Evolutionary conservation across 2,888 invertebrate genomes (phyloP), one percentile per base, ranked within the genome.

Genomic region (Sinodicranocentrus sp.): DNA sequence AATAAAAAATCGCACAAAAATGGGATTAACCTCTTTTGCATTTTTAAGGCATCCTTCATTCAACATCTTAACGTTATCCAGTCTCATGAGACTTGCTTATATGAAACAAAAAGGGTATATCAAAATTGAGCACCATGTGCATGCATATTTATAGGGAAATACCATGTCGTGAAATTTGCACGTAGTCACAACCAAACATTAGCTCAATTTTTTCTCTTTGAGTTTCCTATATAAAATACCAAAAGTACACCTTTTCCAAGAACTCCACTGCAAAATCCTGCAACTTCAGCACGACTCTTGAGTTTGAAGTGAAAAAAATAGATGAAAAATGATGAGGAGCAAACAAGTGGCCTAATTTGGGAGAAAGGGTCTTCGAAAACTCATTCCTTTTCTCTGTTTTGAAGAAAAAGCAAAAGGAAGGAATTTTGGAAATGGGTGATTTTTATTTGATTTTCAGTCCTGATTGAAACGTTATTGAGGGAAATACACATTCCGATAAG

Each of bases 261-360:
- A 33, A 33, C 33, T 10, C 33, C 33, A 33, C 10, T 33, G 3
- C n/a, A n/a, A n/a, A n/a, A n/a, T 33, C 33, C 33, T 33, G 33
- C 33, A 33, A 33, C 5, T 33, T 33, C 33, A 33, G 33, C 33
- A 10, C 5, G 33, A 33, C 3, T n/a, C n/a, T 33, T 33, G 33
- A 33, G n/a, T n/a, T 33, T 33, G 33, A 33, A 10, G n/a, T n/a
- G 33, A 33, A 33, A 33, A 10, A 33, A 33, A 33, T 33, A 33
- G 33, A 33, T 6, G 5, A 10, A 57, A 19, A 57, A 21, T 23
- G 19, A 3, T 6, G 3, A 57, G n/a, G 6, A 21, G 59, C 59
- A n/a, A 33, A 63, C 63, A 63, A 63, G 33, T 63, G 28, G 63
- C 63, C 33, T 63, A 28, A 28, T 63, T 63, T 63, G 63, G 15